phyloP scores from a whole-genome alignment of 2,113 vertebrate species.

The Chaetodon trifascialis region DNA sequence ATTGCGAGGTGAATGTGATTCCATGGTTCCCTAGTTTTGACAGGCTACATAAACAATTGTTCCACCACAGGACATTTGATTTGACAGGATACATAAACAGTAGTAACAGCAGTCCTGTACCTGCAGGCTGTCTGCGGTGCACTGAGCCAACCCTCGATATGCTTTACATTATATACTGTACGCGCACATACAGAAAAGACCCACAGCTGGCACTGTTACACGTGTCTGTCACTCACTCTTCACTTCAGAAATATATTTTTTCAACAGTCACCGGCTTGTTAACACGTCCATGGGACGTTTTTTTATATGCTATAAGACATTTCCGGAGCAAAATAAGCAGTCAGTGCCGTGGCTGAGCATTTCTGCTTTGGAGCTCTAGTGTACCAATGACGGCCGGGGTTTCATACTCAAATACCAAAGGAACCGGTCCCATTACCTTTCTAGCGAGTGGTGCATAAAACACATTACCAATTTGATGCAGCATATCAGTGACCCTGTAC shows the following conservation, averaged over 20 bases:
- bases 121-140: conserved; percentile 26
- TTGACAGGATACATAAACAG: conserved; percentile 62
- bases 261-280: too few relatives aligned
- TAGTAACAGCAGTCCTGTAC: conserved; percentile 33
- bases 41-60: conserved; percentile 48
- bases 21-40: conserved; percentile 49
- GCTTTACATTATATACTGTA: background rate
- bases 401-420: too few relatives aligned
- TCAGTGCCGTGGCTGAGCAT: too few relatives aligned
- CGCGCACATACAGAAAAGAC: background rate
- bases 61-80: conserved; percentile 54
- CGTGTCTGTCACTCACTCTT: conserved; percentile 20
- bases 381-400: too few relatives aligned
- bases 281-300: too few relatives aligned
- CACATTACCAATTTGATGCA: too few relatives aligned
- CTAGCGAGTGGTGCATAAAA: too few relatives aligned
- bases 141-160: background rate
- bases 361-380: too few relatives aligned
- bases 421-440: too few relatives aligned
- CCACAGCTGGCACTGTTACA: conserved; percentile 8
- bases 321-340: too few relatives aligned
- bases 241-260: background rate
- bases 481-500: too few relatives aligned
- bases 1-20: conserved; percentile 49
- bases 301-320: too few relatives aligned